Base-by-base conservation (phyloP, 1,140 invertebrate species). In the Metaphire vulgaris region DNA sequence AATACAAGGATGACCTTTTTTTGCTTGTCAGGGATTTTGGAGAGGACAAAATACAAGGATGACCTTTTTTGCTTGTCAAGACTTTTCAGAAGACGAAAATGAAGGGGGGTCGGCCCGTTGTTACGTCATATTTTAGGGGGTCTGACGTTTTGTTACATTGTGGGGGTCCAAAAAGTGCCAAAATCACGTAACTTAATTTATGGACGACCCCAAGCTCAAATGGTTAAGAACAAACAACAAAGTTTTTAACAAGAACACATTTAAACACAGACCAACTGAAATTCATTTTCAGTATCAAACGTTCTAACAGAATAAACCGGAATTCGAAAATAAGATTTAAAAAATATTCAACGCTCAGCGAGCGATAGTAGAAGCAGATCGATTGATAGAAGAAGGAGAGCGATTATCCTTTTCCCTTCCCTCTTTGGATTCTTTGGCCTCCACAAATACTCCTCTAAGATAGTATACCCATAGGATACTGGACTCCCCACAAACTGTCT, bases 381-480 rank as follows among this genome's bases (percentile, higher is more conserved):
- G 41, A 6, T 12, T 12, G 21, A 21, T 56, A 12, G 21, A 56
- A 12, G 6, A 56, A 21, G 6, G 41, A 56, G 41, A 21, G 41
- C 41, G 6, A 56, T 6, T 56, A 56, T 56, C 21, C 21, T 21
- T 21, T 56, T 56, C 41, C 41, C 21, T 56, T 56, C 41, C 41
- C 21, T 56, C 41, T 21, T 56, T 56, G 6, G 6, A 6, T 56
- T 56, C 41, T 21, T 56, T 56, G 16, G 14, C 31, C 77, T 80
- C 82, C 21, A 76, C 79, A 12, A 82, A 83, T 28, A 85, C 75
- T 31, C 86, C 86, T 76, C 85, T 85, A 31, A 87, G 78, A 73
- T 87, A 87, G 76, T 83, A 87, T 14, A 87, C 81, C 86, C 86
- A 87, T 80, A 86, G 41, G 21, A 78, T 81, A 83, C 69, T 74